Evolutionary conservation across 1,140 invertebrate species (phyloP).

Genomic region (Delia radicum): DNA sequence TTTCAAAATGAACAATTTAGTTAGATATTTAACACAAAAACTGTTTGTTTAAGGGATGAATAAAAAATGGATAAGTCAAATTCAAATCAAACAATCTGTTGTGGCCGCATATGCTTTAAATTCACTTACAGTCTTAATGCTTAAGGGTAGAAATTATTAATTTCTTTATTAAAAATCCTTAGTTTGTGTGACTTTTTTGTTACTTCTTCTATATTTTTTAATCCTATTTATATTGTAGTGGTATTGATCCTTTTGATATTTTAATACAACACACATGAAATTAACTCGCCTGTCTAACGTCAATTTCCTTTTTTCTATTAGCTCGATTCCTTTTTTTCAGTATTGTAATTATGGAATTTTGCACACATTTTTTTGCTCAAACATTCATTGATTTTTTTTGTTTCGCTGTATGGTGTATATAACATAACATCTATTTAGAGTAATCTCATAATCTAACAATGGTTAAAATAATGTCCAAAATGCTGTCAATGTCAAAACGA

Average conservation of each 20-base stretch:
- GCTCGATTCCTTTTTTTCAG: background rate
- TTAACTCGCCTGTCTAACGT: background rate
- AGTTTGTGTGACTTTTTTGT: background rate
- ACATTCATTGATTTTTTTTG: too few species aligned
- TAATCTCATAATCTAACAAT: background rate
- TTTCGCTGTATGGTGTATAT: background rate
- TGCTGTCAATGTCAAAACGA: background rate
- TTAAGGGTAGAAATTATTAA: too few species aligned
- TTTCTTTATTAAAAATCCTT: background rate
- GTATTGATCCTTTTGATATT: background rate
- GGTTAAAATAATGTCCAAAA: background rate
- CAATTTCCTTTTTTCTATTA: background rate
- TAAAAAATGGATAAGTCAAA: too few species aligned
- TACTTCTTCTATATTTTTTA: background rate
- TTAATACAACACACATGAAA: background rate
- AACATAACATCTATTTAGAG: background rate
- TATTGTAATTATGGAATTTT: conserved; percentile 15
- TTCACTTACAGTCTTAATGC: too few species aligned
- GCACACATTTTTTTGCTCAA: conserved; percentile 1
- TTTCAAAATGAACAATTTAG: too few species aligned
- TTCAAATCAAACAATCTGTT: too few species aligned
- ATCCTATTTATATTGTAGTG: background rate
- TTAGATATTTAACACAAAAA: too few species aligned
- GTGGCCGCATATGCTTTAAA: too few species aligned
- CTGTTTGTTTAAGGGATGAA: too few species aligned